A percentile compares a stretch with the other conserved stretches of the same genome.
Evolutionary conservation across 2,797 vertebrate species (phyloP).

Genomic region (Brachyalestes nurse): DNA sequence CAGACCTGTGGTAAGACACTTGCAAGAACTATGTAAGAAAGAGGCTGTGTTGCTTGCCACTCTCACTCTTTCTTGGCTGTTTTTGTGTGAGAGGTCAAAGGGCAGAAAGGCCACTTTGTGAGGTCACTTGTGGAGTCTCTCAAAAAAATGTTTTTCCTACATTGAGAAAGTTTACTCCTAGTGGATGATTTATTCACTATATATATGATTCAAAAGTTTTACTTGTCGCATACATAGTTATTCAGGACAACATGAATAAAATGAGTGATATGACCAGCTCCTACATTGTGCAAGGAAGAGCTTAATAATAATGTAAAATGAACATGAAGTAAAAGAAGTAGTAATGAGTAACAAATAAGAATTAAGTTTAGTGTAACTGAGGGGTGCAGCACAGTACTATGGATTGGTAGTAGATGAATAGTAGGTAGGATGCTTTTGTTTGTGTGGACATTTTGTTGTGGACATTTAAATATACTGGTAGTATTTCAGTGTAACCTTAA

Average conservation of each 20-base stretch:
- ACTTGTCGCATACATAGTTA: too few relatives aligned
- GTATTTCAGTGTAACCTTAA: neutral
- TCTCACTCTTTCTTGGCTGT: slow-evolving; percentile 2
- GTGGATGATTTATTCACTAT: neutral
- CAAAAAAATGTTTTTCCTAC: neutral
- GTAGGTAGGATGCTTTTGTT: too few relatives aligned
- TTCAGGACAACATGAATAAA: too few relatives aligned
- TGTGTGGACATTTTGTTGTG: neutral
- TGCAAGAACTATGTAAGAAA: slow-evolving; percentile 11
- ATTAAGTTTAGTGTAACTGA: too few relatives aligned
- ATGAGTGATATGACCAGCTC: too few relatives aligned
- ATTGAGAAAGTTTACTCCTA: neutral
- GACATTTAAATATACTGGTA: neutral
- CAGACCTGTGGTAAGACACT: slow-evolving; percentile 31
- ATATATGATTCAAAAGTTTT: too few relatives aligned
- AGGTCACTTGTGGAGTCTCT: neutral
- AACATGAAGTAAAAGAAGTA: too few relatives aligned
- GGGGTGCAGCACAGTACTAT: too few relatives aligned
- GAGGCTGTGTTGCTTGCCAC: neutral
- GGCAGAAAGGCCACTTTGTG: neutral
- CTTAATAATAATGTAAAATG: too few relatives aligned
- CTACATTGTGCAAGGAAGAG: too few relatives aligned
- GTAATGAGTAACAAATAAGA: too few relatives aligned
- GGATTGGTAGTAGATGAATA: too few relatives aligned
- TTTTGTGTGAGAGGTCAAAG: neutral